Conservation (phyloP, 2,113 vertebrate genomes). For the Pleuronectes platessa region DNA sequence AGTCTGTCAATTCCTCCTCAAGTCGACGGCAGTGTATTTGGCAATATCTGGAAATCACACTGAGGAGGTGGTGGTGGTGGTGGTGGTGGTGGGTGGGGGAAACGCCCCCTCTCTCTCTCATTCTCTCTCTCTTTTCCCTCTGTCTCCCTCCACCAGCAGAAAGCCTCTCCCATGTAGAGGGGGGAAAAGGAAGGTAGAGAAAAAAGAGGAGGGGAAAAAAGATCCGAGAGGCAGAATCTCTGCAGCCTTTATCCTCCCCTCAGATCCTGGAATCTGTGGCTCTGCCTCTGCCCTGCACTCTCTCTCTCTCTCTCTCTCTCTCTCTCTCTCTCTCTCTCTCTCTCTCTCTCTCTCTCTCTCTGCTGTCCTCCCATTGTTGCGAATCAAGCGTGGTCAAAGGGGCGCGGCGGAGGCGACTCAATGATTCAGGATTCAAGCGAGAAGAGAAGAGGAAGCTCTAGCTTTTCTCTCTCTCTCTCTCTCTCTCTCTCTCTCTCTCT, state of each 20-base stretch:
- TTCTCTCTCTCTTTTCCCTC: conserved; percentile 48
- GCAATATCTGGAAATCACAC: conserved; percentile 76
- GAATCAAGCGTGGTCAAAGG: conserved; percentile 82
- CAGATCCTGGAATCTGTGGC: conserved; percentile 70
- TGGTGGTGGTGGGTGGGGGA: conserved; percentile 56
- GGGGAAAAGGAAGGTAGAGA: conserved; percentile 52
- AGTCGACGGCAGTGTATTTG: conserved; percentile 63
- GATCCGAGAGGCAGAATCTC: conserved; percentile 67
- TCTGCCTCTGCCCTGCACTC: conserved; percentile 52
- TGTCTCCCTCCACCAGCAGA: conserved; percentile 38
- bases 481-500: too few species aligned
- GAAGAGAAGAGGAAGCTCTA: conserved; percentile 42
- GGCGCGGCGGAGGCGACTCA: conserved; percentile 77
- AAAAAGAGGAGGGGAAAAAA: conserved; percentile 21
- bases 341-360: background rate
- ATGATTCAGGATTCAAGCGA: conserved; percentile 55
- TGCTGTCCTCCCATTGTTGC: conserved; percentile 72
- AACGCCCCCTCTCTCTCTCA: conserved; percentile 71
- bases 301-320: background rate
- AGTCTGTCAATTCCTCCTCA: conserved; percentile 71
- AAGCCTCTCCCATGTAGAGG: conserved; percentile 38
- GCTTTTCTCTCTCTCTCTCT: background rate
- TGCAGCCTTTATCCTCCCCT: conserved; percentile 72
- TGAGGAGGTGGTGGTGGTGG: conserved; percentile 18
- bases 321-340: background rate